phyloP scores from a whole-genome alignment of 1,140 invertebrate genomes.

The Zaprionus kolodkinae region DNA sequence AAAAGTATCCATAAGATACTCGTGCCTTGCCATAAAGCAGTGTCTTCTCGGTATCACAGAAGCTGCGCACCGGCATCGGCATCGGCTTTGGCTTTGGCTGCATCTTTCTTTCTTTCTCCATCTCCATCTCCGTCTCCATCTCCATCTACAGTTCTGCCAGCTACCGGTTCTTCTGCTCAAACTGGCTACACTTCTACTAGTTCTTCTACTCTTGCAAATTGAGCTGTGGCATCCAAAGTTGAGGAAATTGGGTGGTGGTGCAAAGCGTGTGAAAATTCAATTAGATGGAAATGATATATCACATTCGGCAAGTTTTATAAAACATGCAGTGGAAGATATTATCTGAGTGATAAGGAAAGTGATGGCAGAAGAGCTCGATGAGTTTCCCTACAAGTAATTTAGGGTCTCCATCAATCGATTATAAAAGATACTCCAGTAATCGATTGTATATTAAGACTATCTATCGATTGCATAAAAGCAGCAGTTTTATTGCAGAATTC shows the following conservation, averaged over 20 bases:
- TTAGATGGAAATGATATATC: slow-evolving; percentile 40
- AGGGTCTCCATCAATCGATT: neutral
- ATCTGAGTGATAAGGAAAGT: neutral
- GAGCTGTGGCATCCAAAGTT: slow-evolving; percentile 54
- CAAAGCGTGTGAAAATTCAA: slow-evolving; percentile 58
- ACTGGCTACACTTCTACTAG: slow-evolving; percentile 6
- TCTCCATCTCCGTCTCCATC: neutral
- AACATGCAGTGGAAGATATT: neutral
- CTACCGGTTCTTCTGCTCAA: slow-evolving; percentile 1
- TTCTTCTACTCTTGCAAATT: slow-evolving; percentile 60
- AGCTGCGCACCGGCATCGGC: slow-evolving; percentile 14
- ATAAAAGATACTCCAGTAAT: no score
- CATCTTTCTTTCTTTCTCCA: neutral
- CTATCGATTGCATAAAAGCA: no score
- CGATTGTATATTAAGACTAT: no score
- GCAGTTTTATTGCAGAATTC: no score
- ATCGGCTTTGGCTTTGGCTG: neutral
- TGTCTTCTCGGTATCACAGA: slow-evolving; percentile 31
- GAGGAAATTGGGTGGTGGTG: slow-evolving; percentile 31
- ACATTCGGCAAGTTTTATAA: neutral
- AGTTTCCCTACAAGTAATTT: neutral
- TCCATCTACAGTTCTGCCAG: neutral
- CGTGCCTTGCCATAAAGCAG: slow-evolving; percentile 47
- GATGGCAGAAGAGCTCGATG: neutral
- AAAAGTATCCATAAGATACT: slow-evolving; percentile 44